Evolutionary conservation across 2,113 vertebrate genomes (phyloP), one percentile per base, ranked within the genome.

Genomic region (Coreoperca whiteheadi): DNA sequence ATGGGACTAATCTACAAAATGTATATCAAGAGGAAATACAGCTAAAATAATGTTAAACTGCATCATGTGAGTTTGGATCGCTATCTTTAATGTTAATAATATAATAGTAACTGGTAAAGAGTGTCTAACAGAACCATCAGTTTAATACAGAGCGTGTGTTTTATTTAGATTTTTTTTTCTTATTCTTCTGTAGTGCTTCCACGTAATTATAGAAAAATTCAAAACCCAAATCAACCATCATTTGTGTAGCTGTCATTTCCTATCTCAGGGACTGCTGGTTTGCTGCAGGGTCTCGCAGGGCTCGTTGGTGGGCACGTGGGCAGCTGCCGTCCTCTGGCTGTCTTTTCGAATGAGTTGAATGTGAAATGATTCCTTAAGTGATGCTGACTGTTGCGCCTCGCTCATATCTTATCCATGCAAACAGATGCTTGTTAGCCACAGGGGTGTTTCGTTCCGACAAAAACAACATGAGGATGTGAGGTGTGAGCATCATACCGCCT

Each of bases 401-500:
- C 76, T 86, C 76, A 37, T 75, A 79, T 89, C 84, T 89, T 89
- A 90, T 93, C 92, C 82, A 59, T 73, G 75, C 77, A 70, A 89
- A 88, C 91, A 93, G 87, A 89, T 91, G 91, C 82, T 84, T 54
- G 63, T 87, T 69, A 75, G 83, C 91, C 87, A 87, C 54, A 1
- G 76, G 65, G 86, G 57, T 65, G 69, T 76, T 77, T 60, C 5
- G 3, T 43, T 59, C 18, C 2, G 10, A 90, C 84, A 87, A 83
- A 87, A 84, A 70, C 70, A 79, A 85, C 83, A 81, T 8, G 74
- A 81, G 53, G 53, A 87, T 7, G 32, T 71, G 81, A 79, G 67
- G 77, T 53, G 69, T 43, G 54, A 74, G 59, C 39, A 69, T 77
- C 41, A 4, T 8, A 37, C 25, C 3, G n/a, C 46, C 75, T 77